These are phyloP conservation scores for Mastacembelus armatus DNA, from an alignment of 2,797 vertebrate genomes.

Conservation along the genomic window DNA sequence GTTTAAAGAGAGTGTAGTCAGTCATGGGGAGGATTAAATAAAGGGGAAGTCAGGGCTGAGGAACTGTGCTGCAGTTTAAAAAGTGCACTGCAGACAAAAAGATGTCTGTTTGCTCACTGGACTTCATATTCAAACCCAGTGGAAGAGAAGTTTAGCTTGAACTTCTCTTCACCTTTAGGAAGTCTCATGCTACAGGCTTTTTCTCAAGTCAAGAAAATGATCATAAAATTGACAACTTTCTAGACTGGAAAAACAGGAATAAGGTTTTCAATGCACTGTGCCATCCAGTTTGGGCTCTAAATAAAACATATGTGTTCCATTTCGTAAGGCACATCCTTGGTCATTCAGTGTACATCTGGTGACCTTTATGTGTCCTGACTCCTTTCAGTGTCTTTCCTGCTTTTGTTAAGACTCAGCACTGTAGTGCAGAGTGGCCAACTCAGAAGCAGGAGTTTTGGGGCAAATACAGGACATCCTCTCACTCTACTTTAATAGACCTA, in stretches of 20 bases:
- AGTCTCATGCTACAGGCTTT: slow-evolving; percentile 41
- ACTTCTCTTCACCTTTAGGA: slow-evolving; percentile 74
- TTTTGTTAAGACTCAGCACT: slow-evolving; percentile 76
- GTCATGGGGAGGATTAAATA: slow-evolving; percentile 83
- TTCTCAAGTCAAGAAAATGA: slow-evolving; percentile 15
- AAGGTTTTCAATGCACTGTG: slow-evolving; percentile 22
- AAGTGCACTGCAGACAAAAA: slow-evolving; percentile 79
- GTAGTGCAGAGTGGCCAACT: slow-evolving; percentile 57
- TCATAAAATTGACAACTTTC: slow-evolving; percentile 20
- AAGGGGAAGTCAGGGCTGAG: slow-evolving; percentile 76
- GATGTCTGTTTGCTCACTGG: slow-evolving; percentile 72
- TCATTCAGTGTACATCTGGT: slow-evolving; percentile 69
- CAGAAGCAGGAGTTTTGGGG: slow-evolving; percentile 62
- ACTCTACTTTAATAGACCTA: slow-evolving; percentile 46
- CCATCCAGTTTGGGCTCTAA: slow-evolving; percentile 38
- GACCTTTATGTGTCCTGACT: slow-evolving; percentile 71
- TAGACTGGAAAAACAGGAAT: background rate
- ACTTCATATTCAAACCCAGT: slow-evolving; percentile 65
- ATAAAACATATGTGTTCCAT: slow-evolving; percentile 39
- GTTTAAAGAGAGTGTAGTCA: slow-evolving; percentile 84
- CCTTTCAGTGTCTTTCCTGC: slow-evolving; percentile 79
- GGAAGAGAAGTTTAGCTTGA: slow-evolving; percentile 66
- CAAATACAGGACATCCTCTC: slow-evolving; percentile 78
- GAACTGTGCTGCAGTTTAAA: slow-evolving; percentile 69
- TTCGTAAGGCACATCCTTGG: slow-evolving; percentile 48